phyloP scores from a whole-genome alignment of 2,888 invertebrate species.

The Lithophane leautieri region DNA sequence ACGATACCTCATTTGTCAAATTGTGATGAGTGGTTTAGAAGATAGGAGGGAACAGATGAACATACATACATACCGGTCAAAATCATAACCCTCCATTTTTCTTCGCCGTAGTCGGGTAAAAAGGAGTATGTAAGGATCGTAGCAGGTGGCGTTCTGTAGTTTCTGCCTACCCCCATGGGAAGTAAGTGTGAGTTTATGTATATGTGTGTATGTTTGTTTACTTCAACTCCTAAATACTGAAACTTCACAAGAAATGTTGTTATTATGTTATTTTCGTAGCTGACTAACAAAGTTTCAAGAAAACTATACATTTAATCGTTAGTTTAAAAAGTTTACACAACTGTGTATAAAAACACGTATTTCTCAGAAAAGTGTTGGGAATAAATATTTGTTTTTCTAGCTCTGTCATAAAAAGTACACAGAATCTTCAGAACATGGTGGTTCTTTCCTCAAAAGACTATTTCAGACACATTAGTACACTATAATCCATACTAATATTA shows the following conservation, averaged over 20 bases:
- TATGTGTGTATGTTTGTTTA: neutral
- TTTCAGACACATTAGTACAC: no score
- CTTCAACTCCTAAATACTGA: neutral
- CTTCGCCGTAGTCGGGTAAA: no score
- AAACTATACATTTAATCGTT: constrained; percentile 8
- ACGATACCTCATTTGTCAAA: no score
- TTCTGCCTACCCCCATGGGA: no score
- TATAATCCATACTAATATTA: no score
- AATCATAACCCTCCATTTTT: no score
- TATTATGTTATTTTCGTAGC: constrained; percentile 38
- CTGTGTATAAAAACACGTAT: neutral
- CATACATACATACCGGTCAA: no score
- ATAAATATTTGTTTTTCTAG: neutral
- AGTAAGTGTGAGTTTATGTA: neutral
- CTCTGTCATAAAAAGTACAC: neutral
- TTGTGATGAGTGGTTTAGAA: no score
- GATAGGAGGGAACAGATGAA: no score
- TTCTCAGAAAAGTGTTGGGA: constrained; percentile 4
- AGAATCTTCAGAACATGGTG: neutral
- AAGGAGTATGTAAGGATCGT: no score
- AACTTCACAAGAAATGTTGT: constrained; percentile 24
- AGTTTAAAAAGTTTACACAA: neutral
- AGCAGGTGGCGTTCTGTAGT: no score
- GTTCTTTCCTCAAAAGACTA: no score
- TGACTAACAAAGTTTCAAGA: constrained; percentile 33